These are phyloP conservation scores for Metacarcinus magister DNA, from an alignment of 2,888 invertebrate genomes.

Conservation along the genomic window DNA sequence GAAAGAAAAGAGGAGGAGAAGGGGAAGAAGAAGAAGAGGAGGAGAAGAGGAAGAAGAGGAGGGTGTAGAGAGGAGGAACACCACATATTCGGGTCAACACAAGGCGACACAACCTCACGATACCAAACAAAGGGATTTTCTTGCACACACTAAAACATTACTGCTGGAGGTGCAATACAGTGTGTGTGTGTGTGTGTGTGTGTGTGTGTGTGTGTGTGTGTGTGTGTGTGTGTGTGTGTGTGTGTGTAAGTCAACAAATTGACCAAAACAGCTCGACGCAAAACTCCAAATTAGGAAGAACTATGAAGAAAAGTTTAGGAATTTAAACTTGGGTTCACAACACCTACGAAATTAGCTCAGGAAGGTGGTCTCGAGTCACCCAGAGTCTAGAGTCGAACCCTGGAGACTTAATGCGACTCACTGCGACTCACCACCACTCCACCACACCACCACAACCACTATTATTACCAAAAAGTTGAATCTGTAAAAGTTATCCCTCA, in stretches of 20 bases:
- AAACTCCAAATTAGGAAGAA: constrained; percentile 1
- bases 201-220: constrained; percentile 26
- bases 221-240: constrained; percentile 9
- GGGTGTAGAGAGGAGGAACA: too few species aligned
- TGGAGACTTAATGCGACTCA: neutral
- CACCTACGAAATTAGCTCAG: neutral
- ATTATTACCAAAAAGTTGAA: neutral
- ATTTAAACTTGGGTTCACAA: constrained; percentile 11
- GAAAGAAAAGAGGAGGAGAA: too few species aligned
- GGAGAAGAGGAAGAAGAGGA: too few species aligned
- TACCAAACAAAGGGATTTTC: too few species aligned
- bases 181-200: neutral
- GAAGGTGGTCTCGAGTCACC: neutral
- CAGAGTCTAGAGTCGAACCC: neutral
- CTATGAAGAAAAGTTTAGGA: neutral
- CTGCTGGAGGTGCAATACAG: too few species aligned
- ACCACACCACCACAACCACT: neutral
- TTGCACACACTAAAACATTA: too few species aligned
- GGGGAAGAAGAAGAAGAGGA: too few species aligned
- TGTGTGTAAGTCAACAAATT: neutral
- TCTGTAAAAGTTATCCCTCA: neutral
- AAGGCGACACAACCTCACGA: too few species aligned
- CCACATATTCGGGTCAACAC: too few species aligned
- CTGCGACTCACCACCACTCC: neutral
- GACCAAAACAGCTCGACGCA: neutral